Conservation (phyloP, 2,797 vertebrate genomes). For the Alauda arvensis region DNA sequence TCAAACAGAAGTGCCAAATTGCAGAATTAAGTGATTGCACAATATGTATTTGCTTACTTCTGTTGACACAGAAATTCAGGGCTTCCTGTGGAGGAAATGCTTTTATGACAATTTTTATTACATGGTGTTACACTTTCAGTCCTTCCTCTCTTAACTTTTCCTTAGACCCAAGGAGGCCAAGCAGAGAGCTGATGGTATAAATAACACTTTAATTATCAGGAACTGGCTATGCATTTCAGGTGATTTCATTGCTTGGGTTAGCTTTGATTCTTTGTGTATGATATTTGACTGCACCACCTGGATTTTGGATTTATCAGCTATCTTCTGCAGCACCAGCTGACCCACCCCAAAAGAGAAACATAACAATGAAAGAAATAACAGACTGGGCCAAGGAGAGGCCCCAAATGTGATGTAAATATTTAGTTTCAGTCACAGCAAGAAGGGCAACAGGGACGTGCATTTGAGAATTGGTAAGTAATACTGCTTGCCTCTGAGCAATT, state of each 20-base stretch:
- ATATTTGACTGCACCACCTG: background rate
- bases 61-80: constrained; percentile 4
- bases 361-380: background rate
- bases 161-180: background rate
- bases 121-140: background rate
- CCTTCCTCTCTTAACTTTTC: background rate
- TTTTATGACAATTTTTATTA: constrained; percentile 9
- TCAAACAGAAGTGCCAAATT: background rate
- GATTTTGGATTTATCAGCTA: constrained; percentile 1
- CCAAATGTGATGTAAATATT: constrained; percentile 21
- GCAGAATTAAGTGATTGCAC: background rate
- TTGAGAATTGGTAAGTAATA: background rate
- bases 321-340: background rate
- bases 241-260: background rate
- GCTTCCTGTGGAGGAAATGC: constrained; percentile 4
- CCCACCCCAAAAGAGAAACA: background rate
- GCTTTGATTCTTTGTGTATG: background rate
- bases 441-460: background rate
- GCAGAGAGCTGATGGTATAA: background rate
- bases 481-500: background rate
- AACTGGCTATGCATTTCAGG: background rate
- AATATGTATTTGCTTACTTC: background rate
- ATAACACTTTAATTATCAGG: background rate
- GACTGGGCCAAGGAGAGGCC: background rate
- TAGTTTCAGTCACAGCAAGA: background rate